Percentiles rank a stretch among this genome's conserved stretches.
Conservation (phyloP, 2,113 vertebrate species). For the Otus sunia region DNA sequence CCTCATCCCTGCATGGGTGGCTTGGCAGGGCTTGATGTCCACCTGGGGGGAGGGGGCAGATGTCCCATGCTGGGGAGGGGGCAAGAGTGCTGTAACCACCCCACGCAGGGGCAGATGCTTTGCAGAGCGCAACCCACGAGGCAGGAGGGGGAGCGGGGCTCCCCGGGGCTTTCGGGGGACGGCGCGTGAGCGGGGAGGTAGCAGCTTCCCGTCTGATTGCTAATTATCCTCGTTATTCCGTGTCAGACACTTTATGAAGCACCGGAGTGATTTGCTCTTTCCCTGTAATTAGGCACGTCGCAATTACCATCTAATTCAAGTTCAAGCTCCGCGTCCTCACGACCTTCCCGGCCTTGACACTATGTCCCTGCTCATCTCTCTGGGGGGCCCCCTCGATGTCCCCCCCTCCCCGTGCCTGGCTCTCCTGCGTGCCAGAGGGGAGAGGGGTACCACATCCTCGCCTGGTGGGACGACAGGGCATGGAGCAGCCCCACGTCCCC, state of each 20-base stretch:
- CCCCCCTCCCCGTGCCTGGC: not conserved
- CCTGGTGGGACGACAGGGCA: not conserved
- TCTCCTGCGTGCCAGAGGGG: fast-evolving
- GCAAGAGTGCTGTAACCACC: not conserved
- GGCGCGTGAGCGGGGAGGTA: not conserved
- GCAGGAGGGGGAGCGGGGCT: not conserved
- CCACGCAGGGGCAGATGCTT: not conserved
- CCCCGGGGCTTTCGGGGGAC: not conserved
- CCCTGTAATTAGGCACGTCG: conserved; percentile 57
- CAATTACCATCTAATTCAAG: conserved; percentile 64
- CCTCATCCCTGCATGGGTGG: not conserved
- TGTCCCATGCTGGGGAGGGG: not conserved
- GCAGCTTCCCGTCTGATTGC: conserved; percentile 61
- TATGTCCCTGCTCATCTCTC: not conserved
- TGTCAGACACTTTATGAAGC: conserved; percentile 55
- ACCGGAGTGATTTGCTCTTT: conserved; percentile 54
- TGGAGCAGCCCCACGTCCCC: fast-evolving
- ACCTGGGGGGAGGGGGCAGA: fast-evolving
- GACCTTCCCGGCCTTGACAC: conserved; percentile 35
- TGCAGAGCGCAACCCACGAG: fast-evolving
- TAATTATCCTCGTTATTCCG: conserved; percentile 59
- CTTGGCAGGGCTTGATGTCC: not conserved
- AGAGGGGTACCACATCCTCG: not conserved
- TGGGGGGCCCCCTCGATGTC: fast-evolving
- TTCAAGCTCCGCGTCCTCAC: conserved; percentile 5